phyloP scores from a whole-genome alignment of 2,888 invertebrate genomes.

The Automeris io region DNA sequence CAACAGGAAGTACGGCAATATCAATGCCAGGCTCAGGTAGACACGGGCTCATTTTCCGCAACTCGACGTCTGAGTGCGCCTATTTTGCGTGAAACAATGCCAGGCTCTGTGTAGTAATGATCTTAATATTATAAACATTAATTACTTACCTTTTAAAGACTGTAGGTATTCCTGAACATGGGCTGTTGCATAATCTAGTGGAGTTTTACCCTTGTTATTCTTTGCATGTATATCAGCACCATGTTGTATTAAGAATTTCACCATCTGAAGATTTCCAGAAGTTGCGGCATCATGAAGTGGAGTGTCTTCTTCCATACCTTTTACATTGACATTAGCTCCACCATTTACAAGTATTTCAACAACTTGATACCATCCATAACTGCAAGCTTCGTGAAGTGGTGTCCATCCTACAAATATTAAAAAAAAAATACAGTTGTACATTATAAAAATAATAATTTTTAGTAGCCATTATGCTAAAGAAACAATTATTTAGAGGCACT shows the following conservation, averaged over 20 bases:
- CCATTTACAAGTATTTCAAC: constrained; percentile 83
- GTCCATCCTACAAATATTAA: constrained; percentile 82
- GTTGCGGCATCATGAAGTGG: constrained; percentile 88
- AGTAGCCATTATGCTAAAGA: too few relatives aligned
- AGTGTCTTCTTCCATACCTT: constrained; percentile 86
- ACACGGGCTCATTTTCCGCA: too few relatives aligned
- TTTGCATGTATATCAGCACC: constrained; percentile 84
- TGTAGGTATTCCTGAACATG: constrained; percentile 74
- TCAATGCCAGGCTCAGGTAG: too few relatives aligned
- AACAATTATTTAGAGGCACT: too few relatives aligned
- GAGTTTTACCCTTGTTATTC: constrained; percentile 83
- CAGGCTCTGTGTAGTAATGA: too few relatives aligned
- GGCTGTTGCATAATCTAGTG: constrained; percentile 81
- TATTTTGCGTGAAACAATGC: too few relatives aligned
- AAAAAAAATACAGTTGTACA: too few relatives aligned
- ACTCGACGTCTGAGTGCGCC: too few relatives aligned
- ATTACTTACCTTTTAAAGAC: constrained; percentile 76
- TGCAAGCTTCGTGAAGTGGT: constrained; percentile 90
- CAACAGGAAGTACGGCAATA: too few relatives aligned
- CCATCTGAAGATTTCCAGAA: constrained; percentile 84
- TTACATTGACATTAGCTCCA: constrained; percentile 87
- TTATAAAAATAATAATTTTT: too few relatives aligned
- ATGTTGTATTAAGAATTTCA: constrained; percentile 82
- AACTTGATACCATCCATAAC: constrained; percentile 84
- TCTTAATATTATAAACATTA: too few relatives aligned